These are phyloP conservation scores for Xerus rutilus DNA, from an alignment of 2,797 vertebrate species.

Conservation along the genomic window DNA sequence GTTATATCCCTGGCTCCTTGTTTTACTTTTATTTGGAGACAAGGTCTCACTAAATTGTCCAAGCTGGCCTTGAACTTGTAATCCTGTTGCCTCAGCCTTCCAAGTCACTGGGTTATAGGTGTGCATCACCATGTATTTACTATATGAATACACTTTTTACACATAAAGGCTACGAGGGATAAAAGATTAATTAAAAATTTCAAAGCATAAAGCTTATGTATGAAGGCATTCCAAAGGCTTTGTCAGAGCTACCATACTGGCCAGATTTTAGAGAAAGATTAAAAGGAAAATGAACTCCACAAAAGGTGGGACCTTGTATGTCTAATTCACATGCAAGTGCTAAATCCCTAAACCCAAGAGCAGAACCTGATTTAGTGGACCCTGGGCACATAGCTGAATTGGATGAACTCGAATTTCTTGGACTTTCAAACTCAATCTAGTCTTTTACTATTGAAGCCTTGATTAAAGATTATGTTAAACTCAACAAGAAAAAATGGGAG, in stretches of 20 bases:
- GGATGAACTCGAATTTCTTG: not conserved
- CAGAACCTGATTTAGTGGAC: not conserved
- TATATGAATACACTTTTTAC: not conserved
- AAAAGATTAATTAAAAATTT: not conserved
- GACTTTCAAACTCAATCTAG: conserved; percentile 8
- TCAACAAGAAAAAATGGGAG: not conserved
- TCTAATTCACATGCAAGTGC: not conserved
- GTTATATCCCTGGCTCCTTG: not conserved
- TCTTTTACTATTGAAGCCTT: not conserved
- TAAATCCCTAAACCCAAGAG: not conserved
- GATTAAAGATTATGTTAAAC: conserved; percentile 4
- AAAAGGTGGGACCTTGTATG: not conserved
- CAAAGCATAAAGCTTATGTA: not conserved
- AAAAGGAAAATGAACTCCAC: not conserved
- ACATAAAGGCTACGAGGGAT: not conserved
- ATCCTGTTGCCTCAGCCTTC: not conserved
- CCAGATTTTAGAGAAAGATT: not conserved
- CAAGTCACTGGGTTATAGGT: not conserved
- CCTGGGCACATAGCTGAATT: not conserved
- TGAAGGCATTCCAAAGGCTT: not conserved
- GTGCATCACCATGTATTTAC: not conserved
- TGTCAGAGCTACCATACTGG: not conserved
- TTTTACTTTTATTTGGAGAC: not conserved
- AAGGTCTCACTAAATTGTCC: not conserved
- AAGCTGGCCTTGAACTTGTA: not conserved